Evolutionary conservation across 2,113 vertebrate species (phyloP), one percentile per base, ranked within the genome.

Genomic region (Choloepus hoffmanni): DNA sequence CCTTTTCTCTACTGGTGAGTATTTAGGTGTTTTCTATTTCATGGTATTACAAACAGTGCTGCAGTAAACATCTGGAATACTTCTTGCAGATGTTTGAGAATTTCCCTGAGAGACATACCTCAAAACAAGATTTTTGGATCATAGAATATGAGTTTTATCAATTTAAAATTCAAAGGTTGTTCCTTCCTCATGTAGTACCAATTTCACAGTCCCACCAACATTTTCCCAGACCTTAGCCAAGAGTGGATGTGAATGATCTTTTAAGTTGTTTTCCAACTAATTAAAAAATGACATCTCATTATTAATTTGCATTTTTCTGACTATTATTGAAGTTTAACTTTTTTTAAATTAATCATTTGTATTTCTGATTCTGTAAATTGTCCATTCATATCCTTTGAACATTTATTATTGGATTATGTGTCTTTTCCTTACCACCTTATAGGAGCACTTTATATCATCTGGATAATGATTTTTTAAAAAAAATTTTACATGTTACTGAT

Each of bases 91-190:
- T 50, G 24, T 53, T 72, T 43, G 45, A 33, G 19, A 48, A n/a
- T 33, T 94, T 60, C 45, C 83, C 24, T 36, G 72, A 93, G 33
- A 74, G 43, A 65, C 72, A 72, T 50, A 33, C 36, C 3, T 72
- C 23, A 58, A 70, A 90, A 55, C 23, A 89, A 67, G 65, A 74
- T 94, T 88, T 94, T 58, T 88, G 10, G 50, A 5, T 94, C n/a
- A 24, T 9, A 13, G 85, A 68, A 40, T n/a, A 24, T 43, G 10
- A 91, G 19, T 15, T 36, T 60, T 40, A 88, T 94, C 24, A 18
- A 48, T 76, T 88, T 60, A 78, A 92, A 94, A 65, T 48, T 26
- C 53, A 68, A n/a, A 72, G 43, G 10, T 30, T 50, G 3, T 13
- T 3, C 40, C 48, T 70, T 67, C 7, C 4, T 53, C 4, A 5